Evolutionary conservation across 2,888 invertebrate genomes (phyloP), one percentile per base, ranked within the genome.

Genomic region (Caenorhabditis wallacei): DNA sequence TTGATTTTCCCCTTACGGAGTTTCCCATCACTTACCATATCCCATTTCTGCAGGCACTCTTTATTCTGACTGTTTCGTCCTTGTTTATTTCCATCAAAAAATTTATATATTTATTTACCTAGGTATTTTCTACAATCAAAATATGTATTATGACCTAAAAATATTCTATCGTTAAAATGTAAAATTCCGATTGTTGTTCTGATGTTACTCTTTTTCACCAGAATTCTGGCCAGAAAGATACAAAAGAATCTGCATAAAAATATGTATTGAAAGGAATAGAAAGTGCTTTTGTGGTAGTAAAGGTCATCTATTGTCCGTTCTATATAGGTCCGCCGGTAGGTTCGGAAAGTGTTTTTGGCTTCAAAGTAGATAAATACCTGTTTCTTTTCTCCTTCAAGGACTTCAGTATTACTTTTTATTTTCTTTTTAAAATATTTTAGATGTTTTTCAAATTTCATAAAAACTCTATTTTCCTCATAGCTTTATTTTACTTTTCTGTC

Each of bases 261-360:
- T 10, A 46, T 3, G 35, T 3, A 48, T 46, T 22, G 20, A 64
- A 46, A 48, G 26, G 48, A 51, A 66, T 51, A n/a, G 66, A 66
- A 30, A 56, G 66, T 53, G 35, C 51, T 53, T 37, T 24, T 16
- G 51, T 18, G 46, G 26, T 64, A 11, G 22, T 30, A 53, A 66
- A 66, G 66, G 66, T 66, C 66, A 53, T 66, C 53, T 53, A 53
- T 66, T 66, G 66, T 66, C 16, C 37, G 35, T 53, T 53, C 40
- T 20, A 30, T 8, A n/a, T 53, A 13, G 66, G 35, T 37, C 66
- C 53, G 11, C 35, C 16, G 48, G 13, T 8, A 40, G 16, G 63
- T 26, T 63, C 63, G 18, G 24, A 46, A 35, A 64, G 51, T 26
- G 30, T 18, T 16, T 61, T 57, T 57, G 37, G 13, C 20, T 22